Conservation (phyloP, 2,888 invertebrate species). For the Caenorhabditis macrosperma region DNA sequence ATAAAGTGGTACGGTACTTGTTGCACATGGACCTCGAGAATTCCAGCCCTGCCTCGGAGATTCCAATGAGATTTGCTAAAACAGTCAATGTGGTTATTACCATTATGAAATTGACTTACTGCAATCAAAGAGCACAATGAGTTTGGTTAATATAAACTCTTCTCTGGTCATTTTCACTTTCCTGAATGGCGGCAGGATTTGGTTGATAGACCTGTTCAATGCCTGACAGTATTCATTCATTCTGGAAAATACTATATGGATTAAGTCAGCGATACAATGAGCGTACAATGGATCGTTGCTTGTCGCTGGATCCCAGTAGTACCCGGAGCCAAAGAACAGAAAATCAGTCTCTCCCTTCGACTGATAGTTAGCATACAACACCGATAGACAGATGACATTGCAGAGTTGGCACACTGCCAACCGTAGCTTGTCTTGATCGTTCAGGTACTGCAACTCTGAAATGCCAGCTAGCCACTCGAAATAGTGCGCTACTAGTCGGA, state of each 20-base stretch:
- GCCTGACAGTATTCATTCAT: slow-evolving; percentile 42
- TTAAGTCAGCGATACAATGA: neutral
- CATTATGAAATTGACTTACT: slow-evolving; percentile 43
- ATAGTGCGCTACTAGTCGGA: slow-evolving; percentile 61
- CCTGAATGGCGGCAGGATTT: slow-evolving; percentile 29
- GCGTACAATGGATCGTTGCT: slow-evolving; percentile 53
- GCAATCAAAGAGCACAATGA: slow-evolving; percentile 46
- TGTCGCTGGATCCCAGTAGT: slow-evolving; percentile 51
- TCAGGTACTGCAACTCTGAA: slow-evolving; percentile 46
- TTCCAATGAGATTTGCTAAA: slow-evolving; percentile 33
- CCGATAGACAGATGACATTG: slow-evolving; percentile 55
- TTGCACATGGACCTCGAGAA: slow-evolving; percentile 44
- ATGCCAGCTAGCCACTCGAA: slow-evolving; percentile 63
- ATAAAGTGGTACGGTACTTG: slow-evolving; percentile 46
- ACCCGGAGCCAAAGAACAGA: slow-evolving; percentile 50
- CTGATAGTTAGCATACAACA: slow-evolving; percentile 50
- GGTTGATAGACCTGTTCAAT: slow-evolving; percentile 32
- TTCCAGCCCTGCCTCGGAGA: slow-evolving; percentile 33
- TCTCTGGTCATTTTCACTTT: slow-evolving; percentile 29
- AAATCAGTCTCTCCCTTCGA: slow-evolving; percentile 18
- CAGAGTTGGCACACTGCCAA: slow-evolving; percentile 57
- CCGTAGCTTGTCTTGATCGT: slow-evolving; percentile 50
- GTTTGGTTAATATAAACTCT: slow-evolving; percentile 48
- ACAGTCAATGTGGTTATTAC: neutral
- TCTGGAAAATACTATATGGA: slow-evolving; percentile 25